A percentile compares a stretch with the other conserved stretches of the same genome.
phyloP scores from a whole-genome alignment of 2,113 vertebrate species.

The Odontesthes bonariensis region DNA sequence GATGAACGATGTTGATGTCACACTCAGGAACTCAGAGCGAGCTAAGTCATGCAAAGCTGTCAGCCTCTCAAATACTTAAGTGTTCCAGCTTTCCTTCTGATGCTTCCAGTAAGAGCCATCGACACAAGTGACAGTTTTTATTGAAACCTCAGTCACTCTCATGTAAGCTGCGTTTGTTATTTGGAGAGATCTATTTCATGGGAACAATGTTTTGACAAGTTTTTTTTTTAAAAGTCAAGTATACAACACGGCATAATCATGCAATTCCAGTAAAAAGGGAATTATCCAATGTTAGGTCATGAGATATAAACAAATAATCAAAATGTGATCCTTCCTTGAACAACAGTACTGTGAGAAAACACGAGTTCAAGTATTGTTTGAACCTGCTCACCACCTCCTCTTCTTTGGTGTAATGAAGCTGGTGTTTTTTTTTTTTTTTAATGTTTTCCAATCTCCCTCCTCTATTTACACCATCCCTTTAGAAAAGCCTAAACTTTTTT shows the following conservation, averaged over 20 bases:
- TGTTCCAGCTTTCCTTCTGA: not conserved
- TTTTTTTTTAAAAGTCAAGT: not conserved
- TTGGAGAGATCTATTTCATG: not conserved
- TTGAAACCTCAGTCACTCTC: not conserved
- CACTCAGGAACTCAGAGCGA: slow-evolving; percentile 64
- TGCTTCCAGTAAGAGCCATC: not conserved
- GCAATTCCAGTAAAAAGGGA: not conserved
- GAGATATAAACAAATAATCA: not conserved
- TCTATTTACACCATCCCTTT: not conserved
- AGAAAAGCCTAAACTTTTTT: slow-evolving; percentile 4
- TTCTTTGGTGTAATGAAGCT: not conserved
- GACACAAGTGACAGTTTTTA: not conserved
- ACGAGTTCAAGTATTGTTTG: slow-evolving; percentile 9
- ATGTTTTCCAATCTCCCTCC: not conserved
- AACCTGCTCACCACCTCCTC: slow-evolving; percentile 5
- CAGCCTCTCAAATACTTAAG: slow-evolving; percentile 12
- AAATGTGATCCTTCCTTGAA: slow-evolving; percentile 9
- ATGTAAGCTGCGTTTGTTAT: not conserved
- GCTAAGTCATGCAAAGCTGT: slow-evolving; percentile 46
- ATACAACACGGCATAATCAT: not conserved
- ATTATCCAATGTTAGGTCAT: not conserved
- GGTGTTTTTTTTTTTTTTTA: not conserved
- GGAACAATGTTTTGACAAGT: no score
- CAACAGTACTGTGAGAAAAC: not conserved
- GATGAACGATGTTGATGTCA: slow-evolving; percentile 66